Conservation (phyloP, 2,113 vertebrate genomes). For the Esox niger region DNA sequence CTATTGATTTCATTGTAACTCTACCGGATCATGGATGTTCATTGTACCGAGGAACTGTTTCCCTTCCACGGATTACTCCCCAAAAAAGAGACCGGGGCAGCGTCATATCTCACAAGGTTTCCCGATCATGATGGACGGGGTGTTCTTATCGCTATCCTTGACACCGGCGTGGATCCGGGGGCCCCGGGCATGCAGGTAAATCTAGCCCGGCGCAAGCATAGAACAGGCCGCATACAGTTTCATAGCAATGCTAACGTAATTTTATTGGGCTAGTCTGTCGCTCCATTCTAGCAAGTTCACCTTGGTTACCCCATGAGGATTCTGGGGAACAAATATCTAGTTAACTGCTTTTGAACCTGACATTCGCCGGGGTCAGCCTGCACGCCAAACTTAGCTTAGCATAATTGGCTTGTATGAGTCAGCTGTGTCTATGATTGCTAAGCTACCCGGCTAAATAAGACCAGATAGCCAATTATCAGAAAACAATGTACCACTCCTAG, state of each 20-base stretch:
- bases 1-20: slow-evolving; percentile 68
- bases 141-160: slow-evolving; percentile 88
- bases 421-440: neutral
- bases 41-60: slow-evolving; percentile 85
- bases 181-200: slow-evolving; percentile 96
- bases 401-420: no score
- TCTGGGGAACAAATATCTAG: neutral
- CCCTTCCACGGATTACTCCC: slow-evolving; percentile 93
- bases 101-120: slow-evolving; percentile 85
- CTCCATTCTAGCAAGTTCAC: no score
- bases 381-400: neutral
- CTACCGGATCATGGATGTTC: slow-evolving; percentile 79
- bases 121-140: slow-evolving; percentile 92
- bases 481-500: neutral
- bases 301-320: no score
- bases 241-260: slow-evolving; percentile 1
- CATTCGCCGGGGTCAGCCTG: neutral
- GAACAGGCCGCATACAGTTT: slow-evolving; percentile 34
- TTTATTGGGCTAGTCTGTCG: neutral
- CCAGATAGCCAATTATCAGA: neutral
- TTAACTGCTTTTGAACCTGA: neutral
- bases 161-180: slow-evolving; percentile 95
- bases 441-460: neutral
- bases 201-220: slow-evolving; percentile 25
- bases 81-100: slow-evolving; percentile 94